Base-by-base conservation (phyloP, 1,140 invertebrate species). In the Araneus ventricosus region DNA sequence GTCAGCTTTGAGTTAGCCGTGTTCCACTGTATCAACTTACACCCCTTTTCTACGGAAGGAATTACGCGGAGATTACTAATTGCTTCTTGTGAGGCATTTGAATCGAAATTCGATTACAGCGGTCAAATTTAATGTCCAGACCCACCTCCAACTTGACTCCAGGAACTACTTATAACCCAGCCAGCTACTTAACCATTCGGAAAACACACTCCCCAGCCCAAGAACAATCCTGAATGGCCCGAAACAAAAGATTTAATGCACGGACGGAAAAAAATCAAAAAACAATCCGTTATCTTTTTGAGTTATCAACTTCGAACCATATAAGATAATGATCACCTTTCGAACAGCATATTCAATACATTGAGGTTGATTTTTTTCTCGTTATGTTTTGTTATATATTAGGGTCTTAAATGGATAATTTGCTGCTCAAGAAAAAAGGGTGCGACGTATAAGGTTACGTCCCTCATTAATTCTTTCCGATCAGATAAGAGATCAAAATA, bases 321-420 rank as follows among this genome's bases (percentile, higher is more conserved):
- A 88, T 88, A 63, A 88, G 86, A 88, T 88, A 88, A 88, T 88
- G 67, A 88, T 88, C 86, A 41, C 61, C 57, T 34, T 88, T 17
- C 70, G 30, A 34, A 34, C 8, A 27, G 70, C 34, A 88, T 52
- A 82, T 82, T 45, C 41, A 82, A 45, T 52, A 52, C 39, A 5
- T 75, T 34, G 5, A n/a, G 59, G 22, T 63, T n/a, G n/a, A n/a
- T 41, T 45, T 52, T 27, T 45, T 14, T 22, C 22, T 45, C 80
- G 10, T n/a, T 39, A 41, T 82, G 37, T 82, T 88, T 88, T 88
- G 63, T 70, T 70, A 41, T 88, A 70, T 41, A 88, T 88, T 88
- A 88, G 86, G 39, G 37, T 61, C 34, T 70, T 88, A 88, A 88
- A 88, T 88, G 59, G 86, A 88, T 88, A 88, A 70, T 88, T 88